Evolutionary conservation across 2,888 invertebrate species (phyloP), one percentile per base, ranked within the genome.

Genomic region (Machimus atricapillus): DNA sequence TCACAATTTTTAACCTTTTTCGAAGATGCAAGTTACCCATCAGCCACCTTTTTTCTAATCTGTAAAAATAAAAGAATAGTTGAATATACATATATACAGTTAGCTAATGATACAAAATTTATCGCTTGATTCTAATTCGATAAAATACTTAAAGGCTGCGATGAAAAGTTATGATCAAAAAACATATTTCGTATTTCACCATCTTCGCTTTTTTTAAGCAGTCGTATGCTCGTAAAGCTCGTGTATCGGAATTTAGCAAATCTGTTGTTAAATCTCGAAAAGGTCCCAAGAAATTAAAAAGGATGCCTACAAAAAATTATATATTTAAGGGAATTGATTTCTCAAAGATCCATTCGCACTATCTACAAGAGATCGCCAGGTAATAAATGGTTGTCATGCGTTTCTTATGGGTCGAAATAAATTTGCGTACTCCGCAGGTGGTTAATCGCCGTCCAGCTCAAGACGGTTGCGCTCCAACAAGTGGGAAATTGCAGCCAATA

Each of bases 361-460:
- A 66, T 66, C 66, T 66, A 12, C 66, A n/a, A 23, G 66, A 27
- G 12, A 66, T 66, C 66, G 27, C 66, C 19, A 46, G 66, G 66
- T 78, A 19, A 78, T 43, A 78, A 40, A 40, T 78, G 5, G 43
- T 23, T 14, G 37, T 40, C 40, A 43, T 43, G 78, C 78, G 40
- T 78, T 40, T 78, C 43, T 78, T 78, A 78, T 78, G 37, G 43
- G 8, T 23, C 43, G 78, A 78, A n/a, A 78, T 78, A 78, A 78
- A 78, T 78, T 43, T 78, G 37, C 78, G 40, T 78, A 81, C 81
- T 56, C 81, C 14, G 52, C 81, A 81, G 81, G 81, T 81, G 81
- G 81, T 56, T 81, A 56, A 81, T 81, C 31, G 81, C 66, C 66
- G 9, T 81, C 52, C 27, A 81, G 81, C 9, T 34, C 34, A 56